Conservation (phyloP, 2,797 vertebrate genomes). For the Telmatherina bonti region DNA sequence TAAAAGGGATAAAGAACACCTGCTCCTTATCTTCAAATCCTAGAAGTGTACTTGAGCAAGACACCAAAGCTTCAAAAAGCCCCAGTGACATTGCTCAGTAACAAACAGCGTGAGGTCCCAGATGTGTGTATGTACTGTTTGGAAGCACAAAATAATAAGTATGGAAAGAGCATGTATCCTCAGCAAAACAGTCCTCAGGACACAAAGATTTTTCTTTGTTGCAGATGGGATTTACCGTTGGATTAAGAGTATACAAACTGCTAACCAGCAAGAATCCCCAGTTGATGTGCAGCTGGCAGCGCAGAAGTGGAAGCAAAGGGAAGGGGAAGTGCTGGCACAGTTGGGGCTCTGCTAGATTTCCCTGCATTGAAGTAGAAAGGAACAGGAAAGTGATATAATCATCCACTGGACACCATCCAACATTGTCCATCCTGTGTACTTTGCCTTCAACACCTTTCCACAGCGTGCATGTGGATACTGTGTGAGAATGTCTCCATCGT, state of each 20-base stretch:
- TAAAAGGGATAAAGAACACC: conserved; percentile 28
- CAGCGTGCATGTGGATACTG: conserved; percentile 22
- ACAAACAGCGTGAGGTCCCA: conserved; percentile 10
- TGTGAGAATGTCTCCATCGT: conserved; percentile 25
- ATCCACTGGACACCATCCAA: conserved; percentile 70
- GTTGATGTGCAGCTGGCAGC: conserved; percentile 65
- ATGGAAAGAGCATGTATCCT: conserved; percentile 35
- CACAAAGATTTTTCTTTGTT: conserved; percentile 50
- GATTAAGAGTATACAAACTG: conserved; percentile 54
- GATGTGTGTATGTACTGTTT: conserved; percentile 12
- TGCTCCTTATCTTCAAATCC: conserved; percentile 13
- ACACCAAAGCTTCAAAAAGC: conserved; percentile 20
- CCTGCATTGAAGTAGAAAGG: conserved; percentile 70
- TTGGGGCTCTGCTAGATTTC: conserved; percentile 62
- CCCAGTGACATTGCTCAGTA: conserved; percentile 6
- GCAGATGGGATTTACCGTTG: conserved; percentile 49
- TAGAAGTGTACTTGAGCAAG: conserved; percentile 29
- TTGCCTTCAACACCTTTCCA: conserved; percentile 55
- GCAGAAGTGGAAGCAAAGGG: conserved; percentile 58
- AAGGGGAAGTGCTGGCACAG: conserved; percentile 64
- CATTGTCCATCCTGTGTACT: conserved; percentile 59
- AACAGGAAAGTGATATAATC: conserved; percentile 81
- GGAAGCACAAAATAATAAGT: conserved; percentile 15
- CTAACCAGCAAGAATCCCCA: conserved; percentile 49
- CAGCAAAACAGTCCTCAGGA: conserved; percentile 36